Percentiles rank a stretch among this genome's conserved stretches.
Conservation (phyloP, 2,113 vertebrate species). For the Phoenicopterus ruber region DNA sequence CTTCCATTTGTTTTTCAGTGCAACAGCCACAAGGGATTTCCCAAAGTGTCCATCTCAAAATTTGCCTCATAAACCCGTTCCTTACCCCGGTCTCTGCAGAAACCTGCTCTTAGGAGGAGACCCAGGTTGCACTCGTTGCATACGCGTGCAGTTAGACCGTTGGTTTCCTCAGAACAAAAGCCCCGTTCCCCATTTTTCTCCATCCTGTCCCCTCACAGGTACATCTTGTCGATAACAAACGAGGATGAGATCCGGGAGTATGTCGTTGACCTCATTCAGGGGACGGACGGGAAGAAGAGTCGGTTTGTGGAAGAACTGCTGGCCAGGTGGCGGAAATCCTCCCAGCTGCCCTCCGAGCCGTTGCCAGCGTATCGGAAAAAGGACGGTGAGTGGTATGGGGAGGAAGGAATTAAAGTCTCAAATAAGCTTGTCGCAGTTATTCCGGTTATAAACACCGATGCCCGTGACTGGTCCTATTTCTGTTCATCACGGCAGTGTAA, state of each 20-base stretch:
- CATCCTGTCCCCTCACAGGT: conserved; percentile 67
- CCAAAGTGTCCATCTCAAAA: background rate
- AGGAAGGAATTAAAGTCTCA: background rate
- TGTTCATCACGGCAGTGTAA: accelerated
- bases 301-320: conserved; percentile 88
- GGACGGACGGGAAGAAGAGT: conserved; percentile 83
- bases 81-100: background rate
- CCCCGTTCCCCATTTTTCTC: background rate
- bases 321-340: conserved; percentile 77
- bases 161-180: background rate
- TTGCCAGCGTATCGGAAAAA: conserved; percentile 57
- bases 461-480: accelerated
- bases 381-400: conserved; percentile 58
- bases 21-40: background rate
- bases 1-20: background rate
- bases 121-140: too few species aligned
- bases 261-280: conserved; percentile 88
- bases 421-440: background rate
- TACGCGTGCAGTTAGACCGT: accelerated
- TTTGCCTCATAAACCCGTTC: background rate
- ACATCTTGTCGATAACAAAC: conserved; percentile 88
- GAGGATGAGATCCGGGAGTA: conserved; percentile 92
- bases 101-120: background rate
- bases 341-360: conserved; percentile 55
- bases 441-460: accelerated